These are phyloP conservation scores for Empis livida DNA, from an alignment of 2,888 invertebrate genomes.

Conservation along the genomic window DNA sequence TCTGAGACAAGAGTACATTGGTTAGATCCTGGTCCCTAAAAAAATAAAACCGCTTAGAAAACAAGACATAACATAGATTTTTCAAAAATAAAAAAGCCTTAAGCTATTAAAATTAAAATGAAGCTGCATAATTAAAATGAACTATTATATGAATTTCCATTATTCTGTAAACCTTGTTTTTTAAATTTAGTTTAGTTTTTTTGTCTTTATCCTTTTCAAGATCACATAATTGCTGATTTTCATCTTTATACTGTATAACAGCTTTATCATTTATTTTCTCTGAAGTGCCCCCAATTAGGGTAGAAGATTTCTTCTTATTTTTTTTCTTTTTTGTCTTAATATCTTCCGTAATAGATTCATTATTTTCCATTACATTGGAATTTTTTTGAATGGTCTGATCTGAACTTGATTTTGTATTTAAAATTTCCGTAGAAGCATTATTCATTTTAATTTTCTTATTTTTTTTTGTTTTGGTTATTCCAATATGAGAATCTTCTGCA, in stretches of 20 bases:
- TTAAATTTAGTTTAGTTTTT: no score
- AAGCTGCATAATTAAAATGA: no score
- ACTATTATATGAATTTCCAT: no score
- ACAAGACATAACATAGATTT: no score
- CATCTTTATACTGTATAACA: no score
- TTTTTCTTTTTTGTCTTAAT: slow-evolving; percentile 5
- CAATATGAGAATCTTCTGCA: background rate
- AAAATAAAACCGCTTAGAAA: background rate
- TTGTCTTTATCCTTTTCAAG: no score
- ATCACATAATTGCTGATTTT: no score
- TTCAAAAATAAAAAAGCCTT: no score
- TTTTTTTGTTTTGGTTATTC: background rate
- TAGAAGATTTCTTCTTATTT: slow-evolving; percentile 2
- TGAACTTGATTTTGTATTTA: background rate
- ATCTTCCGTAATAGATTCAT: background rate
- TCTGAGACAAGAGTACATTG: slow-evolving; percentile 61
- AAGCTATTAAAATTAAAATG: no score
- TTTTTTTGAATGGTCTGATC: background rate
- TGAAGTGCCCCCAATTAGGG: no score
- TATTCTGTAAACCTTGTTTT: no score
- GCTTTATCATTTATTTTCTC: no score
- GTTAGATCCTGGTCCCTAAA: slow-evolving; percentile 15
- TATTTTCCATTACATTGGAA: background rate
- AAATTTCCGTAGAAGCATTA: background rate
- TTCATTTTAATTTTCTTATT: background rate